Percentiles rank a stretch among this genome's conserved stretches.
Evolutionary conservation across 2,113 vertebrate species (phyloP).

Genomic region (Hippocampus abdominalis): DNA sequence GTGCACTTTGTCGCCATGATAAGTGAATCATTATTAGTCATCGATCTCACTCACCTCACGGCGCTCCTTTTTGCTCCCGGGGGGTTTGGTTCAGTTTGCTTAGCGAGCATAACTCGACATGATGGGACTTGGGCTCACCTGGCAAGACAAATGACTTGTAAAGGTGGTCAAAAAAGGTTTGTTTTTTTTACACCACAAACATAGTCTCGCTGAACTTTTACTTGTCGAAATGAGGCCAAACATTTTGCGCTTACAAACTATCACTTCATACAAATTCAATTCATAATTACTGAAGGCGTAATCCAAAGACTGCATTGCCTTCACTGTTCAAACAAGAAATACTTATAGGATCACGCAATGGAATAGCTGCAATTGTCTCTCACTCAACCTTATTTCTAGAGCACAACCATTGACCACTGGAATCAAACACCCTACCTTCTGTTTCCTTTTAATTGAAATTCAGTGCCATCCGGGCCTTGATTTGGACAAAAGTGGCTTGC

Average conservation of each 20-base stretch:
- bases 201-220: background rate
- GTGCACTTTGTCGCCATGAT: constrained; percentile 23
- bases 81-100: constrained; percentile 24
- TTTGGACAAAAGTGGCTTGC: too few species aligned
- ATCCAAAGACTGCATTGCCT: background rate
- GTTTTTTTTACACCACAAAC: constrained; percentile 6
- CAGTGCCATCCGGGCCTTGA: too few species aligned
- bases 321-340: background rate
- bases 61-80: constrained; percentile 5
- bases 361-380: background rate
- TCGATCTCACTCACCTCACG: constrained; percentile 16
- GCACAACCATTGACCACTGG: too few species aligned
- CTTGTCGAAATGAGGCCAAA: background rate
- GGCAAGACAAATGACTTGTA: constrained; percentile 10
- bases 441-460: too few species aligned
- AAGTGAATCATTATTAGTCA: constrained; percentile 22
- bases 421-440: too few species aligned
- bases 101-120: constrained; percentile 21
- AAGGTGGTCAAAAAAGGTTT: background rate
- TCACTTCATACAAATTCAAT: background rate
- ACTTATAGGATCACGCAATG: too few species aligned
- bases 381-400: too few species aligned
- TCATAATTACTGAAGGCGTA: too few species aligned
- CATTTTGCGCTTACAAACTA: background rate
- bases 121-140: constrained; percentile 18